Evolutionary conservation across 2,113 vertebrate species (phyloP), one percentile per base, ranked within the genome.

Genomic region (Gobio gobio): DNA sequence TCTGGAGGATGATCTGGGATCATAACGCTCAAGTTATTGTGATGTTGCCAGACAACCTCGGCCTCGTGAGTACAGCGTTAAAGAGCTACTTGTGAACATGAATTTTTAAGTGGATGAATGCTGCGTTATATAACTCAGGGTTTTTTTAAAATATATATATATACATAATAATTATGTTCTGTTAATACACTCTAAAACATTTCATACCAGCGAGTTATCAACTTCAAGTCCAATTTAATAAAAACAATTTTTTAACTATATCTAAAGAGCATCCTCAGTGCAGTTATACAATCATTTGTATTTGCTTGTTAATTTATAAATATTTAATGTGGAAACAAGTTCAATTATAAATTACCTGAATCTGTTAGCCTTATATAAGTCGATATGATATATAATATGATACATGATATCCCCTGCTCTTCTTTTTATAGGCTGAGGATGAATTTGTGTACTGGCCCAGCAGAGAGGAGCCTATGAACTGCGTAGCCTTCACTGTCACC

Each of bases 1-100:
- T 99, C 93, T 99, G 98, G 98, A 93, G 98, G 88, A 99, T 99
- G 98, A 99, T 99, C 90, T 99, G 98, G 98, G 98, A 99, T 92
- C 98, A 99, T 90, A 99, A 99, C 0, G 97, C 98, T 78, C 97
- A 99, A 92, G 98, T 99, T 91, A 98, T 99, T 29, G 97, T 99
- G 93, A 99, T 99, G 98, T 93, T 99, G 93, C 97, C 98, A 0
- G 98, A 99, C 93, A 99, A 97, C 94, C 97, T 97, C 90, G 95
- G 98, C 91, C 93, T 99, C 94, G 98, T 99, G 92, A 94, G 97
- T 91, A 9, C 5, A 51, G 18, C 3, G 3, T 18, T 72, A n/a
- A 70, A 68, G 24, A 59, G 56, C 77, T 59, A 45, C 22, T 61
- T 20, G 1, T 76, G 73, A 73, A 70, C 66, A 70, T 70, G 33